Conservation (phyloP, 2,888 invertebrate species). For the Drosophila villosipedis region DNA sequence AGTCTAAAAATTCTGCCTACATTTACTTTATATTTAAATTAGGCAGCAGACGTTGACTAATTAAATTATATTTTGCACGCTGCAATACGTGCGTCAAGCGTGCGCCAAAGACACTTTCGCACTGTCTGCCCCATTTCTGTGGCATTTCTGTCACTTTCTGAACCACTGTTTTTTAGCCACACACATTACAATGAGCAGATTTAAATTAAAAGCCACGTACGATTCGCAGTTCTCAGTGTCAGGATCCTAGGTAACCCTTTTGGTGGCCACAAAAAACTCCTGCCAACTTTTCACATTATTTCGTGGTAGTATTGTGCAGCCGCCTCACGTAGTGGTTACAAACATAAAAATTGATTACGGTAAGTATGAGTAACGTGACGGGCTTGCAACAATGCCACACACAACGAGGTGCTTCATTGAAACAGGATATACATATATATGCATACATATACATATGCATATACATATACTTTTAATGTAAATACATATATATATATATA, state of each 20-base stretch:
- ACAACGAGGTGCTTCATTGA: slow-evolving; percentile 11
- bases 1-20: neutral
- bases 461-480: neutral
- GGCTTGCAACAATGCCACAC: slow-evolving; percentile 24
- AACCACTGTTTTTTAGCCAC: slow-evolving; percentile 1
- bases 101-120: neutral
- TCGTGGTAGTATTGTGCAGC: slow-evolving; percentile 58
- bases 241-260: slow-evolving; percentile 29
- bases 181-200: slow-evolving; percentile 45
- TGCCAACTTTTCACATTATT: slow-evolving; percentile 36
- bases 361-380: slow-evolving; percentile 64
- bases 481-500: neutral
- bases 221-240: slow-evolving; percentile 8
- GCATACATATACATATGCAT: neutral
- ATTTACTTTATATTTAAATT: slow-evolving; percentile 37
- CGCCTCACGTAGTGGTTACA: slow-evolving; percentile 74
- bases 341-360: slow-evolving; percentile 82
- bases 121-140: neutral
- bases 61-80: slow-evolving; percentile 64
- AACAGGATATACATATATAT: slow-evolving; percentile 4
- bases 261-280: slow-evolving; percentile 1
- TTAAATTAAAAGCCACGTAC: slow-evolving; percentile 57
- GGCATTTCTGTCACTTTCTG: neutral
- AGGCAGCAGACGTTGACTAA: slow-evolving; percentile 63
- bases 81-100: slow-evolving; percentile 58